Base-by-base conservation (phyloP, 1,140 invertebrate genomes). In the Drosophila tristis region DNA sequence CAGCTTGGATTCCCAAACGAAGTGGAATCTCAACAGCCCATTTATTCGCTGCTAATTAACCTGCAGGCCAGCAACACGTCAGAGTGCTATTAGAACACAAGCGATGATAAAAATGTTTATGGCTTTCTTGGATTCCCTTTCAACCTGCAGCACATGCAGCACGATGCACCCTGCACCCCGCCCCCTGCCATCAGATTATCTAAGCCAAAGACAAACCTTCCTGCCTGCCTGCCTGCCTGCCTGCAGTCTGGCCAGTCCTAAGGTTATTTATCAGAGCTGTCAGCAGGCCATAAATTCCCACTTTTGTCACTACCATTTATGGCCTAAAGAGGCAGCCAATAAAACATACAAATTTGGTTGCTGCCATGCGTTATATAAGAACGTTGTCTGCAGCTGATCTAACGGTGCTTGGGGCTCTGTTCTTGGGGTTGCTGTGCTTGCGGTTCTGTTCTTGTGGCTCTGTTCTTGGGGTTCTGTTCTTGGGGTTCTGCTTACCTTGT, bases 241-340 rank as follows among this genome's bases (percentile, higher is more conserved):
- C 15, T 44, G 35, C 29, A 20, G 13, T 13, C 43, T 23, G 45
- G 23, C 23, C 26, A 31, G 55, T 44, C 64, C 68, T 61, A 42
- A n/a, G 74, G 59, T 71, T 78, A 75, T 87, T 86, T 86, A 87
- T 86, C 82, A 87, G 74, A 82, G 48, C 70, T 81, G 82, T 82
- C 82, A 65, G 70, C 51, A 20, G 35, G 39, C 63, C 73, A 75
- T 76, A 68, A 68, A 54, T 73, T 57, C 54, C 20, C 51, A 68
- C 44, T 75, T 76, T 76, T 76, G 74, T 76, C 74, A 76, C 73
- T 76, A 43, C 82, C 81, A 71, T 81, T 81, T 78, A 67, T 64
- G 74, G 74, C 62, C 74, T 78, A 66, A 61, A 55, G 58, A 63
- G 53, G 7, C 44, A 61, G 58, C 49, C 76, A 71, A 78, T 74